Base-by-base conservation (phyloP, 2,113 vertebrate genomes). In the Nesogale talazaci region DNA sequence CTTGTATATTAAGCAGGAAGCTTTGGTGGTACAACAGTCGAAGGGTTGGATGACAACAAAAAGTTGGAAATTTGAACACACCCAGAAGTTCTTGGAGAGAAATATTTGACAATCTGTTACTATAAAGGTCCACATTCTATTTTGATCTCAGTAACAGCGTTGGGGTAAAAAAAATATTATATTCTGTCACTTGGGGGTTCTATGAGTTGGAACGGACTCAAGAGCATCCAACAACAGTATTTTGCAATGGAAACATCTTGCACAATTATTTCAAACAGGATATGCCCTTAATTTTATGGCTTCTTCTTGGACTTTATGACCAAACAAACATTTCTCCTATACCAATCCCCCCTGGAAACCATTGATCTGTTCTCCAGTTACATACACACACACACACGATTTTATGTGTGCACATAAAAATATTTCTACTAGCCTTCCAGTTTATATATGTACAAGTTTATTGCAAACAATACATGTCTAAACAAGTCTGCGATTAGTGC, bases 321-420 rank as follows among this genome's bases (percentile, higher is more conserved):
- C 59, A 92, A 42, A 63, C 7, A 3, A 4, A 34, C 9, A 92
- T 81, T 1, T 5, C n/a, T 79, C 19, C 12, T 61, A 34, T 72
- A 16, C 34, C 19, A 78, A 16, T 1, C 3, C 20, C 14, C 63
- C 0, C 12, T 25, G 27, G 27, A 9, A 29, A 57, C 1, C 6
- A 59, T 22, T 17, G 56, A 81, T 25, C 15, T 4, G 1, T 6
- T 40, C 11, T 59, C 3, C 16, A 69, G 89, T 76, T 19, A 61
- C 59, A 61, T 19, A 61, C 59, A 22, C 59, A 22, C 22, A 23
- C 22, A 23, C 59, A 61, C 22, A 19, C 59, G 22, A 23, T n/a
- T n/a, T n/a, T n/a, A n/a, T n/a, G n/a, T n/a, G n/a, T n/a, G n/a
- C n/a, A n/a, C n/a, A 61, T 20, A 61, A 14, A 61, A 22, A 12